These are phyloP conservation scores for Ciona savignyi DNA, from an alignment of 23 tunicate species.

Conservation along the genomic window DNA sequence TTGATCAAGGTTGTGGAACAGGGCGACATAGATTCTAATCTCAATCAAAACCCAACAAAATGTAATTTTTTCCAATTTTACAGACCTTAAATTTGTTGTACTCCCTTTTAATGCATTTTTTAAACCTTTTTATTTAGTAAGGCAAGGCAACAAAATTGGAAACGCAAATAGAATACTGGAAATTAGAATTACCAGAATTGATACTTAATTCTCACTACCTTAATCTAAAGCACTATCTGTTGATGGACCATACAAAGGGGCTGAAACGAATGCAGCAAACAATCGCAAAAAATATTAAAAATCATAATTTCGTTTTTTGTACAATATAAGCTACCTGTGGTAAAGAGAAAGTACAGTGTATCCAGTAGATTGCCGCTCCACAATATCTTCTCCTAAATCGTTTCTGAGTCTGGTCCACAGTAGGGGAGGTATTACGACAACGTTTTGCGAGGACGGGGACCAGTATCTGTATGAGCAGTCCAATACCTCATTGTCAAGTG, in stretches of 20 bases:
- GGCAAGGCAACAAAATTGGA: no score
- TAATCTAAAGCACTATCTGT: neutral
- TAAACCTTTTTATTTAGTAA: no score
- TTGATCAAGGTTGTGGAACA: no score
- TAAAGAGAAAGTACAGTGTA: conserved; percentile 63
- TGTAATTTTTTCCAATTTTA: no score
- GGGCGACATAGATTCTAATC: no score
- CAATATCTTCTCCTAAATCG: conserved; percentile 55
- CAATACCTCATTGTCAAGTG: conserved; percentile 65
- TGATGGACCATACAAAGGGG: no score
- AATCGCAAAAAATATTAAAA: no score
- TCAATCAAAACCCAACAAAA: no score
- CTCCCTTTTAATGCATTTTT: no score
- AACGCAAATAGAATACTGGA: neutral
- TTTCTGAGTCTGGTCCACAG: conserved; percentile 47
- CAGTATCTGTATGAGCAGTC: conserved; percentile 51
- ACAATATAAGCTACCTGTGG: conserved; percentile 40
- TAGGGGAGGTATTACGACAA: conserved; percentile 54
- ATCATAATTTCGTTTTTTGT: neutral
- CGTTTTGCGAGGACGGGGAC: conserved; percentile 53
- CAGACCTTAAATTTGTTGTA: no score
- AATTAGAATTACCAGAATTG: neutral
- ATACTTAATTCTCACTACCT: neutral
- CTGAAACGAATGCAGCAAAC: no score
- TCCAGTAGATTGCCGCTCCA: conserved; percentile 68